Evolutionary conservation across 2,797 vertebrate species (phyloP).

Genomic region (Tiaroga cobitis): DNA sequence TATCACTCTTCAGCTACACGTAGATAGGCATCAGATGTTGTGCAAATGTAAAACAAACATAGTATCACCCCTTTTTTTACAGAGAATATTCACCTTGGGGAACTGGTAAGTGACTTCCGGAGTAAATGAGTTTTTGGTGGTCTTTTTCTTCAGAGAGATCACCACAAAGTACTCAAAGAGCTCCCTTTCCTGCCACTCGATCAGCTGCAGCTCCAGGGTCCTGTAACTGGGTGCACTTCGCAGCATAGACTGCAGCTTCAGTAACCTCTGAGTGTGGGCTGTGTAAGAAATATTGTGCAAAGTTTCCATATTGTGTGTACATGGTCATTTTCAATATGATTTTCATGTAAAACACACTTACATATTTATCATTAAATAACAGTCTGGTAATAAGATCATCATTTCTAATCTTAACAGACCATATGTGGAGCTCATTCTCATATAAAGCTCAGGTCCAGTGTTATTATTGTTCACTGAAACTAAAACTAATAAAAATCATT

Average conservation of each 20-base stretch:
- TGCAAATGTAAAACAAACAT: not conserved
- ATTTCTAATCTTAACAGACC: not conserved
- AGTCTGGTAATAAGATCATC: not conserved
- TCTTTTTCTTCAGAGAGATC: conserved; percentile 97
- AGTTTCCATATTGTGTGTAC: not conserved
- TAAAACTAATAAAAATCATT: not conserved
- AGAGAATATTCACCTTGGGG: conserved; percentile 89
- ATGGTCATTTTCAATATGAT: not conserved
- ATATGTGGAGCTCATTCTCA: not conserved
- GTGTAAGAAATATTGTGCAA: conserved; percentile 28
- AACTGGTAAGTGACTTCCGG: conserved; percentile 98
- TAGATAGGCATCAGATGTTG: not conserved
- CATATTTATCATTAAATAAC: not conserved
- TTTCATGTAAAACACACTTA: not conserved
- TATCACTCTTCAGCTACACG: not conserved
- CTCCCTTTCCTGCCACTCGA: conserved; percentile 98
- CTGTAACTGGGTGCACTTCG: conserved; percentile 94
- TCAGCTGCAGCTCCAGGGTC: conserved; percentile 95
- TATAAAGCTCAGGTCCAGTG: not conserved
- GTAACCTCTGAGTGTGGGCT: conserved; percentile 95
- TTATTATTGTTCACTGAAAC: not conserved
- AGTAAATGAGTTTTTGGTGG: conserved; percentile 91
- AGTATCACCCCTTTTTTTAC: not conserved
- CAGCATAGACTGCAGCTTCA: conserved; percentile 94
- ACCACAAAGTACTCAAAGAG: conserved; percentile 99